Conservation (phyloP, 2,797 vertebrate genomes). For the Eutrigla gurnardus region DNA sequence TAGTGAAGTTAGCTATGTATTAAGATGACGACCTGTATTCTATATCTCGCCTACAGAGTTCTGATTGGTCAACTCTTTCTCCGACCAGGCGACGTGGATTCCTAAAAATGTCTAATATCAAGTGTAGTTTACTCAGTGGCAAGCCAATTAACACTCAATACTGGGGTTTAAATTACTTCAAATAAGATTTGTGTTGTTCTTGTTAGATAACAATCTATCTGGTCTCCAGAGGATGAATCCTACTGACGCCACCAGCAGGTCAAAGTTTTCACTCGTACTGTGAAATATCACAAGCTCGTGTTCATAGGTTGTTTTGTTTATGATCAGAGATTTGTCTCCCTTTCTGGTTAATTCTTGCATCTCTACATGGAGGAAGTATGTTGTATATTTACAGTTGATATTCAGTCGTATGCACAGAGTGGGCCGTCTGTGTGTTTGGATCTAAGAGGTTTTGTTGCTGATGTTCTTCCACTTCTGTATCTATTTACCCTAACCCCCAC, state of each 20-base stretch:
- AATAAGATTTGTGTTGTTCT: not conserved
- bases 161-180: not conserved
- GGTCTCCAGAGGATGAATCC: not conserved
- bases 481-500: too few relatives aligned
- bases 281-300: not conserved
- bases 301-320: not conserved
- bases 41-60: not conserved
- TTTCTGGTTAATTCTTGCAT: not conserved
- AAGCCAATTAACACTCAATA: not conserved
- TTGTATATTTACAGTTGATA: too few relatives aligned
- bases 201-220: not conserved
- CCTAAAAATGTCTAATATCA: not conserved
- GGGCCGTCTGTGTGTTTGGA: too few relatives aligned
- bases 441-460: too few relatives aligned
- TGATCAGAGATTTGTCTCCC: not conserved
- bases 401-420: too few relatives aligned
- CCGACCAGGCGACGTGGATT: not conserved
- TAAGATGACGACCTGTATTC: not conserved
- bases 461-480: too few relatives aligned
- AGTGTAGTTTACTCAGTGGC: not conserved
- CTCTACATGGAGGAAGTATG: too few relatives aligned
- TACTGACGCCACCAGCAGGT: not conserved
- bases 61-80: conserved; percentile 11
- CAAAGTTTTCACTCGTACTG: not conserved
- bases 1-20: not conserved